These are phyloP conservation scores for Drosophila ananassae DNA, from an alignment of 1,140 invertebrate species.

Conservation along the genomic window DNA sequence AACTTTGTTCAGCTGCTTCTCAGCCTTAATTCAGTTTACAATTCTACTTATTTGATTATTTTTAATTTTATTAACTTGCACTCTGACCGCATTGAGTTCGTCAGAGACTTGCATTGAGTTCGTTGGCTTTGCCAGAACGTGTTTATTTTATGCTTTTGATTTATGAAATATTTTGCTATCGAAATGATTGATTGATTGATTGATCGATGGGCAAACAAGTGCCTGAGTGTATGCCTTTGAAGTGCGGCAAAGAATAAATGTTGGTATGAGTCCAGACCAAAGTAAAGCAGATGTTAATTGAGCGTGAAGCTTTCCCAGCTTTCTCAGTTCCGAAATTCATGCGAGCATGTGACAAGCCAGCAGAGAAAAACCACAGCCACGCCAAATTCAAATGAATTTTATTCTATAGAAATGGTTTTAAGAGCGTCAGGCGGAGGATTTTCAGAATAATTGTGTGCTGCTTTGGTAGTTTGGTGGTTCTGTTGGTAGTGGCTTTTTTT, in stretches of 20 bases:
- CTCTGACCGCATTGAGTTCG: constrained; percentile 18
- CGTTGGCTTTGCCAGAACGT: constrained; percentile 12
- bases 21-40: constrained; percentile 28
- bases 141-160: constrained; percentile 40
- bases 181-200: constrained; percentile 57
- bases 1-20: constrained; percentile 16
- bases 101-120: no score
- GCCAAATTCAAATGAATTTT: constrained; percentile 58
- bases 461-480: no score
- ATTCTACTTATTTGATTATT: constrained; percentile 34
- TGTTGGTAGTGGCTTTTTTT: constrained; percentile 30
- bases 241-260: constrained; percentile 41
- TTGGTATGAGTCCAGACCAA: constrained; percentile 15
- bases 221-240: constrained; percentile 55
- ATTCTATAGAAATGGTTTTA: constrained; percentile 59
- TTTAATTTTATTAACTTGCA: constrained; percentile 40
- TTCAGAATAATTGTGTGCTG: background rate
- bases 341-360: constrained; percentile 20
- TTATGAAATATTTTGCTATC: constrained; percentile 47
- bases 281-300: constrained; percentile 53
- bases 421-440: constrained; percentile 3
- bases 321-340: constrained; percentile 14
- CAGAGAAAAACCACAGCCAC: constrained; percentile 44
- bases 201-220: constrained; percentile 44
- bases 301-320: constrained; percentile 45